Evolutionary conservation across 1,140 invertebrate species (phyloP), one percentile per base, ranked within the genome.

Genomic region (Bactericera cockerelli): DNA sequence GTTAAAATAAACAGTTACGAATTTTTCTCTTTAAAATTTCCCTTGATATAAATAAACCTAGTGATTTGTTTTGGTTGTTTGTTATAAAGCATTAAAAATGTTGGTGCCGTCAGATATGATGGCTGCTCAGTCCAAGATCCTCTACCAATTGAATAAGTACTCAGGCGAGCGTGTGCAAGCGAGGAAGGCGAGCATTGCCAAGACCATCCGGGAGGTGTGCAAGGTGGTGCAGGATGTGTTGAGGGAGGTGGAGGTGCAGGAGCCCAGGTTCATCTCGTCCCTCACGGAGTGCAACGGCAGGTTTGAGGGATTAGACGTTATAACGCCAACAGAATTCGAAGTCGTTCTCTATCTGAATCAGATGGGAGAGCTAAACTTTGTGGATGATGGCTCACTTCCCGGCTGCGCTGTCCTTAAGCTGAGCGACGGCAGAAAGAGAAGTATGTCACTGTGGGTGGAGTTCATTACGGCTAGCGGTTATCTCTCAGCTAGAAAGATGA

Each of bases 331-430:
- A 31, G 93, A 96, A 70, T 96, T 93, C 71, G 93, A 96, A 75
- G 89, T 95, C 14, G 87, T 96, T 26, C 78, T 97, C 33, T 96
- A 94, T 71, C 79, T 97, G n/a, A 97, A 97, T 68, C 93, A 97
- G 72, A 97, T 97, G 93, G 93, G 93, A 2, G 92, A 95, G 2
- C 86, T 96, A 66, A 95, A 95, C 70, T 95, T 96, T 72, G 90
- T 95, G 26, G 93, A 96, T 71, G 93, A 95, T 72, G 90, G 90
- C 0, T 87, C 86, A 1, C 76, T 94, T 42, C 91, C 90, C 0
- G 93, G 93, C 10, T 95, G 92, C 72, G 91, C 92, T 8, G 91
- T 94, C 13, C 73, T 96, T 19, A 95, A 95, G 71, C 75, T 95
- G 11, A 89, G 85, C 75, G 92, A 95, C 75, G 92, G 93, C 42